Conservation (phyloP, 2,888 invertebrate genomes). For the Troides helena region DNA sequence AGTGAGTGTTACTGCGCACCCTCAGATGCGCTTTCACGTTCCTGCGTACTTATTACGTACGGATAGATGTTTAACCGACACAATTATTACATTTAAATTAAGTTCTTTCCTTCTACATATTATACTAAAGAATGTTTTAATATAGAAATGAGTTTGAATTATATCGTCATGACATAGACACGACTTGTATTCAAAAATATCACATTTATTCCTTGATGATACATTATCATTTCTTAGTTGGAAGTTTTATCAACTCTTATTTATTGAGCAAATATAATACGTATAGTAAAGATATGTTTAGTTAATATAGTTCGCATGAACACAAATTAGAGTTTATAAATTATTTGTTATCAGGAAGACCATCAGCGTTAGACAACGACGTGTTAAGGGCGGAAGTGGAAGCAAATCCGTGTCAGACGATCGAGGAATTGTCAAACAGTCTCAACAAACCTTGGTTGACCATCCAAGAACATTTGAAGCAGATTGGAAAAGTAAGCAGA, state of each 20-base stretch:
- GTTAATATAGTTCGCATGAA: not conserved
- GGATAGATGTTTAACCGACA: not conserved
- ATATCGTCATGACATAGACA: not conserved
- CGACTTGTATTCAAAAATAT: not conserved
- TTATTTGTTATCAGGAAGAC: too few relatives aligned
- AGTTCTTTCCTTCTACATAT: slow-evolving; percentile 10
- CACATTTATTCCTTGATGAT: slow-evolving; percentile 26
- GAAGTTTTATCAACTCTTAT: slow-evolving; percentile 59
- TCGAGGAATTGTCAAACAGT: too few relatives aligned
- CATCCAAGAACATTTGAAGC: too few relatives aligned
- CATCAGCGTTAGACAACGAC: too few relatives aligned
- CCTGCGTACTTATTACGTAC: slow-evolving; percentile 34
- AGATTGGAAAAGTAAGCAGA: too few relatives aligned
- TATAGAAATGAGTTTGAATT: not conserved
- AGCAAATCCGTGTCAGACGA: too few relatives aligned
- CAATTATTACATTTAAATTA: slow-evolving; percentile 19
- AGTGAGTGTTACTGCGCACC: slow-evolving; percentile 66
- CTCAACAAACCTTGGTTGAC: too few relatives aligned
- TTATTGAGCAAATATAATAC: slow-evolving; percentile 65
- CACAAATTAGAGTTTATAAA: not conserved
- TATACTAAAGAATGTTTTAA: not conserved
- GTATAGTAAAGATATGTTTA: not conserved
- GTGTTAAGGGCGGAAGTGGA: too few relatives aligned
- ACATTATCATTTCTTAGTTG: slow-evolving; percentile 56
- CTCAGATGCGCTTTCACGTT: slow-evolving; percentile 58